A percentile compares a stretch with the other conserved stretches of the same genome.
These are phyloP conservation scores for Stegana nigrithorax DNA, from an alignment of 2,888 invertebrate genomes.

Conservation along the genomic window DNA sequence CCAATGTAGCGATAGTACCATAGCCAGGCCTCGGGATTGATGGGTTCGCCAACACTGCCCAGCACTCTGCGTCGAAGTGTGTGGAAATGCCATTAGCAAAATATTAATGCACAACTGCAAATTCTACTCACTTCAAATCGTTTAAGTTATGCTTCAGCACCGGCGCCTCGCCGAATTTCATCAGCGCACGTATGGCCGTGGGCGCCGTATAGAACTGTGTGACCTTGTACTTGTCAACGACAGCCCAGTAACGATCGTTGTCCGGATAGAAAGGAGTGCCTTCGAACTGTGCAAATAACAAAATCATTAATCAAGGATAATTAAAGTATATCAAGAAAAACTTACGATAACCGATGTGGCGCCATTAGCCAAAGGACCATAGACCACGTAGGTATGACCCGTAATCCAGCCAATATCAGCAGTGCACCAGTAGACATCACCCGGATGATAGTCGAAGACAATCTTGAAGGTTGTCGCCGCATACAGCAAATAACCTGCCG, in stretches of 20 bases:
- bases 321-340: not conserved
- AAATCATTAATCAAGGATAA: slow-evolving; percentile 13
- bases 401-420: slow-evolving; percentile 98
- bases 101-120: not conserved
- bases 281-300: slow-evolving; percentile 88
- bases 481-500: slow-evolving; percentile 94
- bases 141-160: slow-evolving; percentile 77
- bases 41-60: slow-evolving; percentile 98
- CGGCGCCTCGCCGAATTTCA: slow-evolving; percentile 91
- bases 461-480: slow-evolving; percentile 95
- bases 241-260: slow-evolving; percentile 92
- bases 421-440: slow-evolving; percentile 92
- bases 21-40: slow-evolving; percentile 97
- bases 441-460: slow-evolving; percentile 90
- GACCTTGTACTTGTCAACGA: slow-evolving; percentile 94
- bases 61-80: slow-evolving; percentile 80
- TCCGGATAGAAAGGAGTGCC: slow-evolving; percentile 96
- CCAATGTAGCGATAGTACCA: slow-evolving; percentile 94
- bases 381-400: slow-evolving; percentile 92
- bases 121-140: slow-evolving; percentile 59
- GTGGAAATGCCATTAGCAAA: slow-evolving; percentile 53
- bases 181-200: slow-evolving; percentile 94
- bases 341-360: slow-evolving; percentile 94
- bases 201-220: slow-evolving; percentile 98
- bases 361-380: slow-evolving; percentile 93